A percentile compares a stretch with the other conserved stretches of the same genome.
These are phyloP conservation scores for Xenus cinereus DNA, from an alignment of 2,113 vertebrate species.

Conservation along the genomic window DNA sequence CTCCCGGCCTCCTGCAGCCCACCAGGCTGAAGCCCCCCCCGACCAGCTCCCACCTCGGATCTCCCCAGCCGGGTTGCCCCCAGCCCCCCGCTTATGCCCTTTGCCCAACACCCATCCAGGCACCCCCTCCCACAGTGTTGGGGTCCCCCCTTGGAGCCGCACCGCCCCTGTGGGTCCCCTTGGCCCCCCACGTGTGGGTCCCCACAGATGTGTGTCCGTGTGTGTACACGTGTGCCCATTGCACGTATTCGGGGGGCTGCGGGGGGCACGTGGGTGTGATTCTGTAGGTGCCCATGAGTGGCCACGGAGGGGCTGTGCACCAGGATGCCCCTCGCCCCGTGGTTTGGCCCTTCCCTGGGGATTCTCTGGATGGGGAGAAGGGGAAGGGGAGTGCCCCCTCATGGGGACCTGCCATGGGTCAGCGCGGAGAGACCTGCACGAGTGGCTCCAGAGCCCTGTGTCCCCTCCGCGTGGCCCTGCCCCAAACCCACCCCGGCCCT, in stretches of 20 bases:
- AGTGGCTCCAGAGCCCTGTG: too few species aligned
- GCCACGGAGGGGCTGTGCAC: accelerated
- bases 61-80: neutral
- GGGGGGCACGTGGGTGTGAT: neutral
- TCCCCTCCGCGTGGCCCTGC: neutral
- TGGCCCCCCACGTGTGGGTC: neutral
- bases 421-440: neutral
- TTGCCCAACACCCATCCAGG: slow-evolving; percentile 43
- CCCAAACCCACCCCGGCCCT: neutral
- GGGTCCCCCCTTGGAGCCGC: neutral
- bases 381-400: neutral
- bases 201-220: accelerated
- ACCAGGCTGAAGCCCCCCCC: neutral
- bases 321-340: accelerated
- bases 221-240: neutral
- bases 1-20: neutral
- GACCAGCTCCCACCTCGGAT: neutral
- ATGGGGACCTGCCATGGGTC: neutral
- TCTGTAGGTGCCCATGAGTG: neutral
- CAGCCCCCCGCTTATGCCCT: slow-evolving; percentile 5
- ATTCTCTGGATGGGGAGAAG: neutral
- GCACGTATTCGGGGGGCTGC: neutral
- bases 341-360: neutral
- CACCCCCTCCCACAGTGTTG: neutral
- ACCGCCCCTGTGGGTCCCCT: accelerated